These are phyloP conservation scores for Lasiommata megera DNA, from an alignment of 2,888 invertebrate genomes.

Conservation along the genomic window DNA sequence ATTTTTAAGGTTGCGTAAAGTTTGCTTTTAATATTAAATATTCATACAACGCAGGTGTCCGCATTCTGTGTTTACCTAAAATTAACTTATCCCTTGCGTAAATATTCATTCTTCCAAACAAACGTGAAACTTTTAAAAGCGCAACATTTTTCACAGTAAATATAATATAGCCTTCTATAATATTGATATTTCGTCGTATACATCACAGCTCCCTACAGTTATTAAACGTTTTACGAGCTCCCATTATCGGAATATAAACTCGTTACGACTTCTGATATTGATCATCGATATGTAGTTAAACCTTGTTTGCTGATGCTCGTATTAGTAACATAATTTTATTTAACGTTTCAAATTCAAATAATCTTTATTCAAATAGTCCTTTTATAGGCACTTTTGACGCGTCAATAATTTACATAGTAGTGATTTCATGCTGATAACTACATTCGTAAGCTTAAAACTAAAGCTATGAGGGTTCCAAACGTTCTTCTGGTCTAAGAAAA, in stretches of 20 bases:
- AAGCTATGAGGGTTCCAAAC: too few species aligned
- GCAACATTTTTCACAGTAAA: too few species aligned
- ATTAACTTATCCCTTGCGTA: neutral
- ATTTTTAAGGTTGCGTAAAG: neutral
- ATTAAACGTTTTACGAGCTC: conserved; percentile 44
- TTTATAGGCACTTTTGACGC: too few species aligned
- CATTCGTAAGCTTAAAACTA: too few species aligned
- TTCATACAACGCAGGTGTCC: neutral
- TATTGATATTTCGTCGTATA: neutral
- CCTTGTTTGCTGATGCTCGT: conserved; percentile 2
- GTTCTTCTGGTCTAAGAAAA: too few species aligned
- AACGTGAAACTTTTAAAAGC: neutral
- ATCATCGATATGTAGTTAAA: conserved; percentile 34
- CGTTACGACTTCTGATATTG: conserved; percentile 43
- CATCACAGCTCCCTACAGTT: conserved; percentile 15
- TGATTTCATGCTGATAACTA: too few species aligned
- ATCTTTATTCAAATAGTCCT: too few species aligned
- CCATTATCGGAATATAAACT: conserved; percentile 40
- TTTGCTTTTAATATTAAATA: neutral
- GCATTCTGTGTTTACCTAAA: neutral
- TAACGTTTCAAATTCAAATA: too few species aligned
- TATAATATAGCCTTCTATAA: too few species aligned
- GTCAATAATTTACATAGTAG: too few species aligned
- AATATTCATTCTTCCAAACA: neutral
- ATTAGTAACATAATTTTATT: too few species aligned